Evolutionary conservation across 2,113 vertebrate genomes (phyloP).

Genomic region (Carassius carassius): DNA sequence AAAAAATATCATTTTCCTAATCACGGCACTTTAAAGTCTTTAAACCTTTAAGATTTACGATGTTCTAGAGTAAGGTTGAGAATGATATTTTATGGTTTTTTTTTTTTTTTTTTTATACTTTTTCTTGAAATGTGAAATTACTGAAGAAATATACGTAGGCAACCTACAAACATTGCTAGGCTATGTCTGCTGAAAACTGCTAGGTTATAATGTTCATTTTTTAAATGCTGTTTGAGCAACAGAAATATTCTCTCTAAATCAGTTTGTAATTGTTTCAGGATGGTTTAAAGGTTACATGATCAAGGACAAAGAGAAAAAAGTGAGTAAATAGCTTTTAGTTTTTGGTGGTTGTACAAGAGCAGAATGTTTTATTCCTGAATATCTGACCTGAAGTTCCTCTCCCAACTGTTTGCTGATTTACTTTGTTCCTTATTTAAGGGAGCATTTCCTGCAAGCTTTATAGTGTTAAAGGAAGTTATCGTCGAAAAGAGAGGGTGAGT

Average conservation of each 20-base stretch:
- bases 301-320: slow-evolving; percentile 84
- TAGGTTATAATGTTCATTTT: no score
- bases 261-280: slow-evolving; percentile 72
- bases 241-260: not conserved
- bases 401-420: not conserved
- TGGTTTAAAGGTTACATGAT: slow-evolving; percentile 90
- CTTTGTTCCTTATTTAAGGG: slow-evolving; percentile 73
- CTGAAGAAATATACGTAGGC: no score
- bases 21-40: no score
- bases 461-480: slow-evolving; percentile 86
- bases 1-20: no score
- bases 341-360: not conserved
- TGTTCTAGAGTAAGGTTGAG: no score
- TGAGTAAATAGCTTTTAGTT: slow-evolving; percentile 65
- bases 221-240: no score
- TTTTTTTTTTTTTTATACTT: no score
- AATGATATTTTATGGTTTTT: no score
- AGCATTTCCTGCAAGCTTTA: slow-evolving; percentile 88
- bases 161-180: no score
- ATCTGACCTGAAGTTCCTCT: not conserved
- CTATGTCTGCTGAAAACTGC: no score
- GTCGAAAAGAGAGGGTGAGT: slow-evolving; percentile 86
- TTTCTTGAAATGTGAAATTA: no score
- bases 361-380: not conserved
- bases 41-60: no score